Base-by-base conservation (phyloP, 2,797 vertebrate genomes). In the Diceros bicornis region DNA sequence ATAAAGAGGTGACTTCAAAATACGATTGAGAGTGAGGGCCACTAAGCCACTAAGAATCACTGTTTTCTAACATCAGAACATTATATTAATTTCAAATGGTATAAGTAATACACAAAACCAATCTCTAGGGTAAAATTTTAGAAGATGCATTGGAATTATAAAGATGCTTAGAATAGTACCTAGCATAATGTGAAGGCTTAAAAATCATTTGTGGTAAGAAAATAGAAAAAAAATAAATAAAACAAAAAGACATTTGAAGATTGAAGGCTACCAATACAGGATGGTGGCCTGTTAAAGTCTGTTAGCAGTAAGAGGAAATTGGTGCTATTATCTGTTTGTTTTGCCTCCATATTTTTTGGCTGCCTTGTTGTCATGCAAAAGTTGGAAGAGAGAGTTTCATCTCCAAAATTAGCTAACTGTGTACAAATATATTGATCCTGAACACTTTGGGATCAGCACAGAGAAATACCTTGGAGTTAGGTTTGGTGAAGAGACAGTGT, bases 241-340 rank as follows among this genome's bases (percentile, higher is more conserved):
- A 6, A 20, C 12, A 66, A 57, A 71, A 86, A 75, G 84, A 66
- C 7, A 72, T 79, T 72, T 74, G 29, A 50, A 66, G 55, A 59
- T 52, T 27, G 4, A 41, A 92, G 68, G 44, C 62, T 52, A 47
- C 10, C 11, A 68, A 25, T 66, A 55, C 18, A 61, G 32, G 21
- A 50, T 44, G 2, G 10, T 4, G 9, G 11, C 29, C 64, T 82
- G 2, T 83, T 83, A 79, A 91, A 91, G 78, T 34, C 50, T 41
- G 17, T 78, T 68, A 72, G 47, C n/a, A 64, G 44, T 32, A 68
- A 74, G 59, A 95, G 27, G 25, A 83, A 95, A 68, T 92, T 78
- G 6, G 12, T 89, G 41, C 41, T 57, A 37, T 27, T 1, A 64
- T 55, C 52, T 37, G 17, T 82, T 66, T 68, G 21, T 23, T 81